These are phyloP conservation scores for Caenorhabditis latens DNA, from an alignment of 1,140 invertebrate genomes.

Conservation along the genomic window DNA sequence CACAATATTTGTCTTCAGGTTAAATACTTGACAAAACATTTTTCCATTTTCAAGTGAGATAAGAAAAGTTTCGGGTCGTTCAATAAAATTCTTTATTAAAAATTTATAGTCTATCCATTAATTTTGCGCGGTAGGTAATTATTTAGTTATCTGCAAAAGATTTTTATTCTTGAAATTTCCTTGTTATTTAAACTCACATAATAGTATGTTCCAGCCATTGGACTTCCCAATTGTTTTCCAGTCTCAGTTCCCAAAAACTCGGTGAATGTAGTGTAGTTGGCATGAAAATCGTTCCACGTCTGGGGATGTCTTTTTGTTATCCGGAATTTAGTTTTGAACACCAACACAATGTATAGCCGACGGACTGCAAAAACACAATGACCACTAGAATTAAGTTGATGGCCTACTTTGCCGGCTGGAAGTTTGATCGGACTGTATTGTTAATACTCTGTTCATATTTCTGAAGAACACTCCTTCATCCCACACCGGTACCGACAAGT, in stretches of 20 bases:
- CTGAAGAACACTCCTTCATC: slow-evolving; percentile 69
- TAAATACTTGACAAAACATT: background rate
- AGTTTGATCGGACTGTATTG: slow-evolving; percentile 66
- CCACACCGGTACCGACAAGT: slow-evolving; percentile 67
- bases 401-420: slow-evolving; percentile 61
- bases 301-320: slow-evolving; percentile 61
- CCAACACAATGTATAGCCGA: slow-evolving; percentile 65
- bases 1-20: background rate
- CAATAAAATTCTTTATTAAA: slow-evolving; percentile 10
- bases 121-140: background rate
- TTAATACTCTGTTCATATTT: slow-evolving; percentile 68
- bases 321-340: slow-evolving; percentile 62
- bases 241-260: slow-evolving; percentile 64
- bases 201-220: slow-evolving; percentile 64
- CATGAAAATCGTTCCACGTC: slow-evolving; percentile 59
- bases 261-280: slow-evolving; percentile 64
- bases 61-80: background rate
- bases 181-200: slow-evolving; percentile 54
- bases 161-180: background rate
- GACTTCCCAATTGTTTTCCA: slow-evolving; percentile 63
- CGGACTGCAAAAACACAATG: slow-evolving; percentile 60
- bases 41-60: too few species aligned
- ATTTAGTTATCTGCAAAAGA: slow-evolving; percentile 28
- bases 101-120: background rate
- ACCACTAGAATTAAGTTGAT: background rate